Evolutionary conservation across 2,888 invertebrate species (phyloP), one percentile per base, ranked within the genome.

Genomic region (Caenorhabditis angaria): DNA sequence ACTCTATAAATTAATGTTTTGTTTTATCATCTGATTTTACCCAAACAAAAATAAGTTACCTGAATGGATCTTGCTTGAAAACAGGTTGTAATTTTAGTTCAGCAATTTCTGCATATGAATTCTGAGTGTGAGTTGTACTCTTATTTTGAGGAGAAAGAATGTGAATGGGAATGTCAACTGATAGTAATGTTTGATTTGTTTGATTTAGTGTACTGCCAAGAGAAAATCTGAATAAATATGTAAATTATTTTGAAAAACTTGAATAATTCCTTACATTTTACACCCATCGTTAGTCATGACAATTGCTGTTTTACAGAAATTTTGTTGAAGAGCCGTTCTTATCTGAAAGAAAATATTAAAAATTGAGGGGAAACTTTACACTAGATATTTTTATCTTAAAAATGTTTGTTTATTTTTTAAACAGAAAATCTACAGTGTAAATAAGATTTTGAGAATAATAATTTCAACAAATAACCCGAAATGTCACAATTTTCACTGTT

Each of bases 141-240:
- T 18, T 41, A 14, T 10, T 5, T 14, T 41, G 14, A 14, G 8
- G n/a, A n/a, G n/a, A 3, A 14, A 5, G 14, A 4, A 4, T 24
- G 28, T 24, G 8, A 4, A 28, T 14, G 2, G 57, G 57, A 5
- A 69, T 10, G 28, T 69, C 55, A 4, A 35, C 56, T 14, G 32
- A 25, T 22, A 69, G 50, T 14, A 72, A 25, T n/a, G 72, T 72
- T 25, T 67, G 68, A 47, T 54, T 63, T 4, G 55, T 22, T 20
- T 50, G 47, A 18, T 50, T 64, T 24, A 32, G 24, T 1, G 60
- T 24, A 14, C 61, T 63, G 4, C 67, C 67, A 18, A 72, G 61
- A 10, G 72, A 68, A 50, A 58, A 68, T 55, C 72, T 72, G 47
- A 2, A 58, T 25, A 27, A 10, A 2, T 27, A 14, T 18, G 29